These are phyloP conservation scores for Mesodorylaimus sp. DNA, from an alignment of 2,888 invertebrate species.

Conservation along the genomic window DNA sequence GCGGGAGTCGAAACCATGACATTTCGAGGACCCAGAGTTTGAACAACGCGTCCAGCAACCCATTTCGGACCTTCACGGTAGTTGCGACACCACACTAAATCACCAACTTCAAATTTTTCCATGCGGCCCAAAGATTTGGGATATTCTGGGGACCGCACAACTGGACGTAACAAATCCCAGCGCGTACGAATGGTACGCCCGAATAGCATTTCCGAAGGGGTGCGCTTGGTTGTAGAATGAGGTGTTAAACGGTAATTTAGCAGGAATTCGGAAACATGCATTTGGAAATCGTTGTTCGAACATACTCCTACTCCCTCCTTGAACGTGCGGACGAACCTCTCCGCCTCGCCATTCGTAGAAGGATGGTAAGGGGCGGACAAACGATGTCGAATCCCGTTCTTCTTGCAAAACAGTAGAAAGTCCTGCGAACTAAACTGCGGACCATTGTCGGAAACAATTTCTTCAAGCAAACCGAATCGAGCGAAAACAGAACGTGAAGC, in stretches of 20 bases:
- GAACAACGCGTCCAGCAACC: not conserved
- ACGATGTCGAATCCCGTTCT: constrained; percentile 16
- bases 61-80: constrained; percentile 3
- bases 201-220: not conserved
- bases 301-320: constrained; percentile 13
- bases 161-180: not conserved
- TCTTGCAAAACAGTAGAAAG: constrained; percentile 17
- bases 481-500: constrained; percentile 17
- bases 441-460: constrained; percentile 26
- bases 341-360: constrained; percentile 21
- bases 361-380: constrained; percentile 19
- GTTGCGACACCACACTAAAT: constrained; percentile 5
- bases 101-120: constrained; percentile 3
- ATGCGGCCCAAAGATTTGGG: no score
- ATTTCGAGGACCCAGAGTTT: no score
- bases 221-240: not conserved
- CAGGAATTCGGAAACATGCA: not conserved
- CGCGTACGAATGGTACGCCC: not conserved
- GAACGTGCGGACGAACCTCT: constrained; percentile 18
- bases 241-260: not conserved
- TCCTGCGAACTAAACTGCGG: constrained; percentile 19
- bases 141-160: not conserved
- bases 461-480: constrained; percentile 18
- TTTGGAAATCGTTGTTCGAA: not conserved
- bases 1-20: no score